Conservation (phyloP, 2,888 invertebrate genomes). For the Ceraclea dissimilis region DNA sequence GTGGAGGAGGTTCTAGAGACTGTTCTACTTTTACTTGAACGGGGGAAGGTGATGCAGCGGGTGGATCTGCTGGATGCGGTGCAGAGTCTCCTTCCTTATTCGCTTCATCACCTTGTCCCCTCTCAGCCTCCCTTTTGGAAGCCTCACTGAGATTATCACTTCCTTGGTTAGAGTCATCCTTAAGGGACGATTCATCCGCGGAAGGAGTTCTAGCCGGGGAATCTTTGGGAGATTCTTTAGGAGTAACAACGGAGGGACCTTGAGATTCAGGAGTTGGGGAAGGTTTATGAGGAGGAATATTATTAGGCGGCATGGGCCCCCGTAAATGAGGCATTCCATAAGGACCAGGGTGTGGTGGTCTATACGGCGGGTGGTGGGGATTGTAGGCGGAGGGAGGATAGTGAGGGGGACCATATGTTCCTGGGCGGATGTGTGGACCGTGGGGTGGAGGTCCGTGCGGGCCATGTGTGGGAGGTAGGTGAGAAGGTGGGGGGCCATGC, state of each 20-base stretch:
- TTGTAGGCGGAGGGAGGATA: neutral
- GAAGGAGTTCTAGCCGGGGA: neutral
- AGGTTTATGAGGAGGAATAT: conserved; percentile 30
- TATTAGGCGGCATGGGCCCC: conserved; percentile 28
- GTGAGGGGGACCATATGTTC: conserved; percentile 1
- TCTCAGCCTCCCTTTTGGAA: neutral
- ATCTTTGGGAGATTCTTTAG: neutral
- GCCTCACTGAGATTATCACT: neutral
- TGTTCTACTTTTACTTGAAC: conserved; percentile 25
- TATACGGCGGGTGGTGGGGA: neutral
- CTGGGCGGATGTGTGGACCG: conserved; percentile 4
- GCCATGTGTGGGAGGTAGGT: neutral
- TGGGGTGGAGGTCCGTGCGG: neutral
- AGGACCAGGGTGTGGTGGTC: conserved; percentile 27
- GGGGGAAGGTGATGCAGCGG: conserved; percentile 24
- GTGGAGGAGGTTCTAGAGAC: conserved; percentile 26
- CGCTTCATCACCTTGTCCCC: neutral
- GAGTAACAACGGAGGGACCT: conserved; percentile 8
- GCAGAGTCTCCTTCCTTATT: neutral
- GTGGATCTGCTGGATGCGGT: neutral
- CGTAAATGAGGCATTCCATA: conserved; percentile 25
- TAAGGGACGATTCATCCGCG: neutral
- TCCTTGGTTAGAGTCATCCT: neutral
- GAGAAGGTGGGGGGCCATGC: neutral
- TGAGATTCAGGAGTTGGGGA: conserved; percentile 28